phyloP scores from a whole-genome alignment of 2,888 invertebrate genomes.

The Rhagium mordax region DNA sequence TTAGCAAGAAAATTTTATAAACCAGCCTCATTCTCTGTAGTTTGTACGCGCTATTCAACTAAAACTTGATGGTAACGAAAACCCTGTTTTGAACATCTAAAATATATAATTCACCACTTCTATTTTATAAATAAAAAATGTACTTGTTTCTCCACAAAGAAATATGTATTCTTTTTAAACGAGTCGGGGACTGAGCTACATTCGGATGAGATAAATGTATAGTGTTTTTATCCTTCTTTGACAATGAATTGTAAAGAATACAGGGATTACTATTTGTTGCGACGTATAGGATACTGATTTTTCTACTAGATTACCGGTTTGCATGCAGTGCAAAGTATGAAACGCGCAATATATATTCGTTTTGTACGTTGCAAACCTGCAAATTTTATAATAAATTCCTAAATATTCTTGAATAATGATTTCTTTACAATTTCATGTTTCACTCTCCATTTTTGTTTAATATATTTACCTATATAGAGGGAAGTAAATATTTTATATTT shows the following conservation, averaged over 20 bases:
- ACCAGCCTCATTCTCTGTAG: not conserved
- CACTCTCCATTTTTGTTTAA: too few species aligned
- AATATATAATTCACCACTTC: not conserved
- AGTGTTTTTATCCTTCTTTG: too few species aligned
- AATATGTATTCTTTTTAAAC: slow-evolving; percentile 7
- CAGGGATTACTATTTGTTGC: not conserved
- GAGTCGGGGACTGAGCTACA: not conserved
- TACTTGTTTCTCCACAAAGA: not conserved
- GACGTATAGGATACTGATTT: not conserved
- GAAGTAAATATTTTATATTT: not conserved
- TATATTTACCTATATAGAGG: too few species aligned
- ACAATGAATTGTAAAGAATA: not conserved
- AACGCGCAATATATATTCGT: not conserved
- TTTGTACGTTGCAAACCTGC: not conserved
- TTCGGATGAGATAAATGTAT: slow-evolving; percentile 4
- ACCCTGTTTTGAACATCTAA: not conserved
- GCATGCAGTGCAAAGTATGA: not conserved
- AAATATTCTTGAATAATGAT: too few species aligned
- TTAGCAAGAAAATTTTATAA: too few species aligned
- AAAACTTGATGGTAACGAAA: not conserved
- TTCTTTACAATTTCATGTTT: too few species aligned
- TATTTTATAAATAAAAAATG: not conserved
- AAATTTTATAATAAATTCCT: not conserved
- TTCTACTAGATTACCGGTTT: not conserved
- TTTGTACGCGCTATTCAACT: not conserved